Percentiles rank a stretch among this genome's conserved stretches.
Evolutionary conservation across 2,888 invertebrate genomes (phyloP).

Genomic region (Margaritifera margaritifera): DNA sequence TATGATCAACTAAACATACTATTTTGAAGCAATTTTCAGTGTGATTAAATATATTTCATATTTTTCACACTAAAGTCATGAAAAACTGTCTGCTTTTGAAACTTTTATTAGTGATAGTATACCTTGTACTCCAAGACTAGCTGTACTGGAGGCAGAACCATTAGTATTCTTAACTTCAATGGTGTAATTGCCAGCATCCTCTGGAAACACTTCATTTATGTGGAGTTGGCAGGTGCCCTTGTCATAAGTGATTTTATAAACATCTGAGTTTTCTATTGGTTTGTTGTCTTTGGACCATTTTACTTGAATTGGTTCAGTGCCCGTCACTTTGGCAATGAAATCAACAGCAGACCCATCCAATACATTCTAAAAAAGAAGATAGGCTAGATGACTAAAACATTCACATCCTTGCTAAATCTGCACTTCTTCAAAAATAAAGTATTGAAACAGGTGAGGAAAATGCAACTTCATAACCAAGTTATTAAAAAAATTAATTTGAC

Average conservation of each 20-base stretch:
- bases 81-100: not conserved
- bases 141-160: conserved; percentile 60
- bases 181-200: conserved; percentile 86
- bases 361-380: conserved; percentile 46
- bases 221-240: conserved; percentile 77
- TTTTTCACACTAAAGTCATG: too few species aligned
- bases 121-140: conserved; percentile 68
- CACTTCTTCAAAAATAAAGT: not conserved
- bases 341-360: conserved; percentile 65
- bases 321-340: conserved; percentile 63
- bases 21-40: too few species aligned
- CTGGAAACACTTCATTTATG: conserved; percentile 83
- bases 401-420: not conserved
- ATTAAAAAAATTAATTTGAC: not conserved
- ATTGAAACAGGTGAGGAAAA: not conserved
- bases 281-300: conserved; percentile 76
- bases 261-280: conserved; percentile 84
- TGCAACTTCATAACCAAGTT: conserved; percentile 1
- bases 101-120: conserved; percentile 14
- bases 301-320: conserved; percentile 66
- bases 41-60: too few species aligned
- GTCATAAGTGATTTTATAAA: conserved; percentile 80
- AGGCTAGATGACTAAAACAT: not conserved
- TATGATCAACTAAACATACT: too few species aligned
- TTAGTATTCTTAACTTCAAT: conserved; percentile 77